Evolutionary conservation across 2,888 invertebrate species (phyloP).

Genomic region (Rotaria sp.): DNA sequence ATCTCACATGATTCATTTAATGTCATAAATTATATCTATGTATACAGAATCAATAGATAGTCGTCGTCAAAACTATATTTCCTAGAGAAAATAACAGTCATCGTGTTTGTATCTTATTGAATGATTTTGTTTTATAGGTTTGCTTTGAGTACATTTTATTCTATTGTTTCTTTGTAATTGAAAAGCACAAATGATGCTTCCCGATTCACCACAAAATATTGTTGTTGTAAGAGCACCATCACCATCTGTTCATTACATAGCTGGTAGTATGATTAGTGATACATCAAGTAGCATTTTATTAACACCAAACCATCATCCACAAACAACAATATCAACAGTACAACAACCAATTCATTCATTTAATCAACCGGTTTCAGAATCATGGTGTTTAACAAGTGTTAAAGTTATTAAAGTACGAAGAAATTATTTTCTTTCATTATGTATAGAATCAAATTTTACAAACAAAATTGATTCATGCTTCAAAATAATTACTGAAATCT

Average conservation of each 20-base stretch:
- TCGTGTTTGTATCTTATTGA: not conserved
- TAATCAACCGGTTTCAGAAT: not conserved
- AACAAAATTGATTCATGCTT: too few species aligned
- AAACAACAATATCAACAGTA: not conserved
- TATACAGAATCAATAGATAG: not conserved
- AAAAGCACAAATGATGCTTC: not conserved
- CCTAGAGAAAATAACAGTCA: not conserved
- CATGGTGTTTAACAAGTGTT: constrained; percentile 13
- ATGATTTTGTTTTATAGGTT: not conserved
- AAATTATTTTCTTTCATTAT: too few species aligned
- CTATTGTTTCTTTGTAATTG: not conserved
- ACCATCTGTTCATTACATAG: not conserved
- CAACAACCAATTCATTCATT: constrained; percentile 10
- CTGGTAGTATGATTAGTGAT: not conserved
- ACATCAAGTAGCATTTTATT: not conserved
- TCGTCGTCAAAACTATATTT: not conserved
- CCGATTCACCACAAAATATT: constrained; percentile 26
- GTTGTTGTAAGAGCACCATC: constrained; percentile 18
- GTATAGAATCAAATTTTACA: too few species aligned
- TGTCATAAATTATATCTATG: not conserved
- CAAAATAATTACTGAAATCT: too few species aligned
- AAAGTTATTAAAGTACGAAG: not conserved
- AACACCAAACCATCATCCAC: not conserved
- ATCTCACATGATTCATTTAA: too few species aligned
- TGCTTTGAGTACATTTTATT: not conserved